Evolutionary conservation across 2,888 invertebrate genomes (phyloP).

Genomic region (Sminthurinus aureus): DNA sequence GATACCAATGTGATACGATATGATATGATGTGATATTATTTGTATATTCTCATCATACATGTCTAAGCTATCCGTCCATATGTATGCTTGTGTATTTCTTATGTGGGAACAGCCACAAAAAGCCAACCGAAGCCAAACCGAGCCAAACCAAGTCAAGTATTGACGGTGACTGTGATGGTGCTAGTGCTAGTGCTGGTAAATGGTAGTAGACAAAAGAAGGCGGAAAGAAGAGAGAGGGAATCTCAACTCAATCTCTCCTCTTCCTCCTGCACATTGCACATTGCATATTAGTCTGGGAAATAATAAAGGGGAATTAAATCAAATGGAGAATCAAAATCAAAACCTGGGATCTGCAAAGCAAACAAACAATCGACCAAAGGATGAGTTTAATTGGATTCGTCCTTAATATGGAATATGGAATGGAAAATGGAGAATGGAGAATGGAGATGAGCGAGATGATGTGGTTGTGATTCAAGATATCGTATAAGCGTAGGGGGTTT

Average conservation of each 20-base stretch:
- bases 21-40: no score
- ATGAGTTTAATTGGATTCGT: conserved; percentile 52
- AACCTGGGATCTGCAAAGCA: conserved; percentile 34
- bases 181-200: neutral
- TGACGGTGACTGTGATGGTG: neutral
- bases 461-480: no score
- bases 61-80: no score
- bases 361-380: conserved; percentile 48
- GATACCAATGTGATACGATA: neutral
- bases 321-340: neutral
- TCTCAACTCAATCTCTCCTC: neutral
- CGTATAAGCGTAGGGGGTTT: conserved; percentile 27
- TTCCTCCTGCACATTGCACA: neutral
- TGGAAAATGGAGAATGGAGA: neutral
- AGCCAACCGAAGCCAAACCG: no score
- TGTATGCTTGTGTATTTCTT: no score
- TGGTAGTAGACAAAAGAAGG: neutral
- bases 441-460: neutral
- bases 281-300: neutral
- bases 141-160: neutral
- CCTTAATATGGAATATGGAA: conserved; percentile 49
- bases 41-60: no score
- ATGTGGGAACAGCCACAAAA: no score
- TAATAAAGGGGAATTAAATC: neutral
- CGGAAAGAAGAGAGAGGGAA: neutral